Conservation (phyloP, 2,113 vertebrate species). For the Prochilodus magdalenae region DNA sequence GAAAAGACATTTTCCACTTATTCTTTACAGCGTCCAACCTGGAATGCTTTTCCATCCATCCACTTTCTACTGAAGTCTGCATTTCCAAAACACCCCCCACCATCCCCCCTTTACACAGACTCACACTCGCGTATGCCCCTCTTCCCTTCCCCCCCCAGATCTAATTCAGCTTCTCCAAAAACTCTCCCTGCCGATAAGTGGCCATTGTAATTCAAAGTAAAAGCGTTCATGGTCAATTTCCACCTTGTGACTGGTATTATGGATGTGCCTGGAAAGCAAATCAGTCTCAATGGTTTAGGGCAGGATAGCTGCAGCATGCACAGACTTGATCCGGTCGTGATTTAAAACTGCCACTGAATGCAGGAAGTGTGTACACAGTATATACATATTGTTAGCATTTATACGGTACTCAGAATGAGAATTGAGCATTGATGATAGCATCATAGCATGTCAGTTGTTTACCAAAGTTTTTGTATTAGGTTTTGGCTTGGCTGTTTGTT, state of each 20-base stretch:
- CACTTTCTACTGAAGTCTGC: background rate
- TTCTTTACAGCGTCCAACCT: background rate
- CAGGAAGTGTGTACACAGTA: background rate
- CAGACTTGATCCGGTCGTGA: slow-evolving; percentile 22
- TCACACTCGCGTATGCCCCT: no score
- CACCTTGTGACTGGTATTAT: slow-evolving; percentile 21
- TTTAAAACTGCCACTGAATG: slow-evolving; percentile 3
- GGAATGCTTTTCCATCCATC: background rate
- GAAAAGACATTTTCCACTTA: background rate
- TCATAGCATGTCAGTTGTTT: background rate
- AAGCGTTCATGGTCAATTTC: slow-evolving; percentile 45
- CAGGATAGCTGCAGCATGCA: background rate
- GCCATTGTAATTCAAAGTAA: slow-evolving; percentile 33
- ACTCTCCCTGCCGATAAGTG: slow-evolving; percentile 5
- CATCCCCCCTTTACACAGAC: background rate
- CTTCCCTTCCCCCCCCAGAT: background rate
- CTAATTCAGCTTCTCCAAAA: slow-evolving; percentile 23
- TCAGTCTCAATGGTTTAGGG: slow-evolving; percentile 7
- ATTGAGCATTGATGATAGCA: no score
- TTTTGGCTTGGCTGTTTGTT: no score
- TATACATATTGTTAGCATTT: background rate
- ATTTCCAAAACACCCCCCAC: background rate
- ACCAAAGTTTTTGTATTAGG: no score
- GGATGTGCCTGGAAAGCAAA: slow-evolving; percentile 22
- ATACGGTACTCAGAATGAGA: background rate